Base-by-base conservation (phyloP, 2,113 vertebrate genomes). In the Pangasianodon gigas region DNA sequence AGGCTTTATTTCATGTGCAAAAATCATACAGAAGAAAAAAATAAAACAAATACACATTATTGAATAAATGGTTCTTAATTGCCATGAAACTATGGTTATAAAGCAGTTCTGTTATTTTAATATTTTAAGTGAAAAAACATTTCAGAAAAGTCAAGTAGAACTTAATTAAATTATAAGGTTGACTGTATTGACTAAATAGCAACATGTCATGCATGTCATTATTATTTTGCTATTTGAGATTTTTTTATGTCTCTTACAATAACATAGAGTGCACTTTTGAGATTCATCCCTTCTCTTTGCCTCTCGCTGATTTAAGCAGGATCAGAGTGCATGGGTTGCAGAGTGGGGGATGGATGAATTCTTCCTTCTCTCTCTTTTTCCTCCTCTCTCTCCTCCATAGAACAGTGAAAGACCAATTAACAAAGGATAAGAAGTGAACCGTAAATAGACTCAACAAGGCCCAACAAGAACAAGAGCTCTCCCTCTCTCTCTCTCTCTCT, bases 341-440 rank as follows among this genome's bases (percentile, higher is more conserved):
- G 92, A 92, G 92, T 93, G 93, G 93, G 94, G 93, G 94, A 92
- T 90, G 93, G 93, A 94, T 93, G 92, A 94, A 94, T 95, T 95
- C 92, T 95, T 94, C 88, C 92, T 90, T 91, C 88, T 88, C 41
- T 85, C 86, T 54, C n/a, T 79, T 51, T 79, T 90, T 54, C 41
- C 26, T 51, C 32, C 56, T 69, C 48, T 89, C 92, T 88, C 92
- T 94, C 94, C 93, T 93, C 92, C 91, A 89, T 93, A 89, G 91
- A 93, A 90, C 90, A 93, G 93, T 93, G 94, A 95, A 95, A 94
- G 93, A 94, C 95, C 95, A 96, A 96, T 97, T 96, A 96, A 96
- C 95, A 96, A 96, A 95, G 95, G 94, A 96, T 95, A 95, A 96
- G 95, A 96, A 95, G 94, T 96, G 96, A 96, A 96, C 96, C 96